Percentiles rank a stretch among this genome's conserved stretches.
Conservation (phyloP, 2,113 vertebrate genomes). For the Sturnira hondurensis region DNA sequence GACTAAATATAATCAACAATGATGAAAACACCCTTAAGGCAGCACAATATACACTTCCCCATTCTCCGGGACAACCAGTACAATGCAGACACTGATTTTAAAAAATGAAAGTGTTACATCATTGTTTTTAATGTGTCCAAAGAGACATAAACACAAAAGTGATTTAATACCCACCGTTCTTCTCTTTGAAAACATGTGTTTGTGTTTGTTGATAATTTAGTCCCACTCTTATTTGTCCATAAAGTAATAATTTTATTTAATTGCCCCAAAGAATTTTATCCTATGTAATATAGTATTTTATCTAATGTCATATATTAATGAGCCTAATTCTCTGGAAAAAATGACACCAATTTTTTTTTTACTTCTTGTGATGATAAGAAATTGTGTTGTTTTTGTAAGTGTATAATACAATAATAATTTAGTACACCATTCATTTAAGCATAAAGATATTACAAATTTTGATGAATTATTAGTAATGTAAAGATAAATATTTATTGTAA, state of each 20-base stretch:
- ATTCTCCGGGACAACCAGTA: no score
- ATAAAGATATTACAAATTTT: neutral
- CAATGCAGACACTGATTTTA: slow-evolving; percentile 27
- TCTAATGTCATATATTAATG: neutral
- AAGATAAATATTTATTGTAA: slow-evolving; percentile 13
- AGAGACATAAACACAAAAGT: neutral
- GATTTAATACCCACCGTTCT: slow-evolving; percentile 2
- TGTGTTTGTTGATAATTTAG: neutral
- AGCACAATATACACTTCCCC: no score
- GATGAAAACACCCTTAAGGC: no score
- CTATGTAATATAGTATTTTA: neutral
- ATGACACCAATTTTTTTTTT: neutral
- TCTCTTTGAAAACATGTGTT: slow-evolving; percentile 10
- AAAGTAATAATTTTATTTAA: neutral
- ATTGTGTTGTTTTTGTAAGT: neutral
- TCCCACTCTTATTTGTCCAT: slow-evolving; percentile 24
- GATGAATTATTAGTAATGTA: neutral
- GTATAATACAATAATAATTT: neutral
- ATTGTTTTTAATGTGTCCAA: slow-evolving; percentile 43
- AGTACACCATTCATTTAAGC: neutral
- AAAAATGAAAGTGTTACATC: slow-evolving; percentile 40
- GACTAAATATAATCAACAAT: no score
- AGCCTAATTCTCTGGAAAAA: neutral
- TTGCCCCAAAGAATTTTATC: slow-evolving; percentile 23
- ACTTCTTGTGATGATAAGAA: slow-evolving; percentile 5